These are phyloP conservation scores for Monochamus alternatus DNA, from an alignment of 2,888 invertebrate genomes.

Conservation along the genomic window DNA sequence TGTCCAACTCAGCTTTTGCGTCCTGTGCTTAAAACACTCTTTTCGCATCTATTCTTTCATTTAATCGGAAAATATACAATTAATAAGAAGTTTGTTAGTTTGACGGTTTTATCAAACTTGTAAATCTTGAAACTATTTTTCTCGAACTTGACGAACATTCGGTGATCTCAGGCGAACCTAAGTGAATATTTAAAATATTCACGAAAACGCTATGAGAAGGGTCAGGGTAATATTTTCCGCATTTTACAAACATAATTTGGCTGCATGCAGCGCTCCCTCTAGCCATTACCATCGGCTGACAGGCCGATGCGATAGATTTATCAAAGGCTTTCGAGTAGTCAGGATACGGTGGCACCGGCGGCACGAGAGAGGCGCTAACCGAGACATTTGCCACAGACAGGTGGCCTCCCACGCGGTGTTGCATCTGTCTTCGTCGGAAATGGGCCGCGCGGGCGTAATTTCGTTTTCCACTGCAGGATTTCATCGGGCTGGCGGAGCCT, in stretches of 20 bases:
- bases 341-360: slow-evolving; percentile 52
- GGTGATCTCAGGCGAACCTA: too few relatives aligned
- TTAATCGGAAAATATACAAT: too few relatives aligned
- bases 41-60: too few relatives aligned
- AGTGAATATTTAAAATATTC: too few relatives aligned
- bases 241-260: slow-evolving; percentile 14
- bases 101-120: too few relatives aligned
- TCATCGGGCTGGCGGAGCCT: not conserved
- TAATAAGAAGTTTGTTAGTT: too few relatives aligned
- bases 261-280: slow-evolving; percentile 40
- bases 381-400: slow-evolving; percentile 70
- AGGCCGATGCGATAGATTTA: slow-evolving; percentile 63
- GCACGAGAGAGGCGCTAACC: slow-evolving; percentile 65
- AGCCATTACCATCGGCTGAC: slow-evolving; percentile 46
- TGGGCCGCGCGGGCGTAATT: slow-evolving; percentile 20
- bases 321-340: slow-evolving; percentile 62
- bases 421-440: slow-evolving; percentile 44
- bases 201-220: not conserved
- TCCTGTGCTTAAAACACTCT: too few relatives aligned
- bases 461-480: slow-evolving; percentile 37
- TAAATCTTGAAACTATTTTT: too few relatives aligned
- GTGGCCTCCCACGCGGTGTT: slow-evolving; percentile 66
- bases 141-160: too few relatives aligned
- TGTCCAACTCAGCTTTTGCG: too few relatives aligned
- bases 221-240: slow-evolving; percentile 1